These are phyloP conservation scores for Ammodytes dubius DNA, from an alignment of 2,113 vertebrate genomes.

Conservation along the genomic window DNA sequence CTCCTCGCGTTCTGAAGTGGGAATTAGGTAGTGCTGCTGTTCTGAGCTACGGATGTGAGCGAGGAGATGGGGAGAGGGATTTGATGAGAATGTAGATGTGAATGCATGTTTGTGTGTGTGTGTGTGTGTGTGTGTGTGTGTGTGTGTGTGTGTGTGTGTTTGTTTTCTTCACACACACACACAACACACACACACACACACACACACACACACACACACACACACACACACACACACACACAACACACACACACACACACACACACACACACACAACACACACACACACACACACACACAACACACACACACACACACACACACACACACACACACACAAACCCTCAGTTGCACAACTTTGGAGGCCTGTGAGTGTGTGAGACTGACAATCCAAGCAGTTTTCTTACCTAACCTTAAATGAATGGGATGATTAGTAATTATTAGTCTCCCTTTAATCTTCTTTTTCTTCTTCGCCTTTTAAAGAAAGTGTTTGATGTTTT, in stretches of 20 bases:
- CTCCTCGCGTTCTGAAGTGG: slow-evolving; percentile 31
- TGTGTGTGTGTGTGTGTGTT: not conserved
- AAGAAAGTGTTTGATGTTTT: not conserved
- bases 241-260: too few relatives aligned
- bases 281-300: not conserved
- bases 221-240: too few relatives aligned
- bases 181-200: too few relatives aligned
- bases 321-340: not conserved
- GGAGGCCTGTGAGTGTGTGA: slow-evolving; percentile 21
- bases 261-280: not conserved
- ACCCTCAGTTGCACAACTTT: too few relatives aligned
- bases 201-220: too few relatives aligned
- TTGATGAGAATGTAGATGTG: slow-evolving; percentile 37
- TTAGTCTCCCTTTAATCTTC: not conserved
- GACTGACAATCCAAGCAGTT: not conserved
- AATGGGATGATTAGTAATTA: not conserved
- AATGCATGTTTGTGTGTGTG: not conserved
- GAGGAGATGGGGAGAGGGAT: slow-evolving; percentile 34
- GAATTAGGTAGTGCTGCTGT: slow-evolving; percentile 60
- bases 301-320: too few relatives aligned
- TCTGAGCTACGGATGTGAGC: slow-evolving; percentile 43
- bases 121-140: slow-evolving; percentile 4
- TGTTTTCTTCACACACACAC: too few relatives aligned
- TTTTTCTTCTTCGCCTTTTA: not conserved
- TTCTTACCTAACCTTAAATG: slow-evolving; percentile 14